Base-by-base conservation (phyloP, 2,888 invertebrate genomes). In the Pseudococcus longispinus region DNA sequence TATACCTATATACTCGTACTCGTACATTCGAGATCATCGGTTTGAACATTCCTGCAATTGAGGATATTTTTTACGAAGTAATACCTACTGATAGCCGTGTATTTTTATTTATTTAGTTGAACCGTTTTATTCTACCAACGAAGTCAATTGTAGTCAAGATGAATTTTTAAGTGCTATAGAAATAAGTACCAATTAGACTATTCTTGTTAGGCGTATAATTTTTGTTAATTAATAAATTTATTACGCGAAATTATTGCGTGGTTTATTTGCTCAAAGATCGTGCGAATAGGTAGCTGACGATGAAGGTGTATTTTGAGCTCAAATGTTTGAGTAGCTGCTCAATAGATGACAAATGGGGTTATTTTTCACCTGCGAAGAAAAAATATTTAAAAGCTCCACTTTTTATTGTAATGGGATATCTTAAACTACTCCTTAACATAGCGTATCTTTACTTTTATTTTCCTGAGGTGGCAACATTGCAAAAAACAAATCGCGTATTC, bases 221-320 rank as follows among this genome's bases (percentile, higher is more conserved):
- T 84, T 84, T 84, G 84, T 84, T 84, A 84, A 84, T 84, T 32
- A 84, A 84, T 84, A 37, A 55, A 84, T 84, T 84, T 84, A 80
- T 80, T 80, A 80, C 77, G 77, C 77, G 77, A 80, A 80, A 60
- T 20, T 1, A 23, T 20, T 60, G 60, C 9, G 23, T 60, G 51
- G 18, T 18, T 51, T 51, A 1, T 4, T 15, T 46, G n/a, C n/a
- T n/a, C n/a, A n/a, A n/a, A n/a, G n/a, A n/a, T n/a, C n/a, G n/a
- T n/a, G n/a, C n/a, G n/a, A n/a, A n/a, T n/a, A n/a, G n/a, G n/a
- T n/a, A n/a, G n/a, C n/a, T n/a, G n/a, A n/a, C n/a, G n/a, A n/a
- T n/a, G n/a, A n/a, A n/a, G n/a, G n/a, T n/a, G n/a, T n/a, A n/a
- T n/a, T n/a, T n/a, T n/a, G n/a, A n/a, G n/a, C n/a, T n/a, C n/a